Conservation (phyloP, 2,113 vertebrate genomes). For the Hippocampus zosterae region DNA sequence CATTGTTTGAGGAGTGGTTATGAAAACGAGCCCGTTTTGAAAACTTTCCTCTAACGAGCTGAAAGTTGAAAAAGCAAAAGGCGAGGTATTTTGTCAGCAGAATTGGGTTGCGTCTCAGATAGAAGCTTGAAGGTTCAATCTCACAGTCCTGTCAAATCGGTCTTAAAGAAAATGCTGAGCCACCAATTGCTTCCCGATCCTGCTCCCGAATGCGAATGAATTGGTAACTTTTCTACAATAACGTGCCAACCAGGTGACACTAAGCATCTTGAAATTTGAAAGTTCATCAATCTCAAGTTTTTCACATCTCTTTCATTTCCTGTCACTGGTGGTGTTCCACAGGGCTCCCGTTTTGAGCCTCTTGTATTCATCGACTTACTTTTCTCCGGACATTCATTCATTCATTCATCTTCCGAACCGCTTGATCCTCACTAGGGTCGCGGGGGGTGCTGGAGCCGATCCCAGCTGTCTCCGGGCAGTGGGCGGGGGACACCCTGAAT, state of each 20-base stretch:
- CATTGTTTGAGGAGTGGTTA: not conserved
- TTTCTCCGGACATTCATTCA: not conserved
- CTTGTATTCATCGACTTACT: not conserved
- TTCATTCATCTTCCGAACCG: too few relatives aligned
- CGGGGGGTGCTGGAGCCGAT: too few relatives aligned
- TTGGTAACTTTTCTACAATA: not conserved
- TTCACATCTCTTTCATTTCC: not conserved
- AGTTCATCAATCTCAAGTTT: not conserved
- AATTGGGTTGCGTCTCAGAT: not conserved
- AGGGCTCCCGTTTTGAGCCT: not conserved
- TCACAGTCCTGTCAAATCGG: not conserved
- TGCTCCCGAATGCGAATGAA: not conserved
- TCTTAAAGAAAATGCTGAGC: not conserved
- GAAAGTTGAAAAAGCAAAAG: slow-evolving; percentile 1
- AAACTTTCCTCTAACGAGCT: not conserved
- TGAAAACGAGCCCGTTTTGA: not conserved
- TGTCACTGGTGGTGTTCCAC: not conserved
- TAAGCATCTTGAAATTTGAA: not conserved
- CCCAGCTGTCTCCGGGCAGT: too few relatives aligned
- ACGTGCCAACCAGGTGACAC: too few relatives aligned
- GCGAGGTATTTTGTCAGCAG: slow-evolving; percentile 7
- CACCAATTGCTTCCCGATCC: not conserved
- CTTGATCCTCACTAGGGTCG: too few relatives aligned
- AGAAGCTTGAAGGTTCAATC: not conserved
- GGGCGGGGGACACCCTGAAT: too few relatives aligned